phyloP scores from a whole-genome alignment of 2,888 invertebrate species.

The Podabrus alpinus region DNA sequence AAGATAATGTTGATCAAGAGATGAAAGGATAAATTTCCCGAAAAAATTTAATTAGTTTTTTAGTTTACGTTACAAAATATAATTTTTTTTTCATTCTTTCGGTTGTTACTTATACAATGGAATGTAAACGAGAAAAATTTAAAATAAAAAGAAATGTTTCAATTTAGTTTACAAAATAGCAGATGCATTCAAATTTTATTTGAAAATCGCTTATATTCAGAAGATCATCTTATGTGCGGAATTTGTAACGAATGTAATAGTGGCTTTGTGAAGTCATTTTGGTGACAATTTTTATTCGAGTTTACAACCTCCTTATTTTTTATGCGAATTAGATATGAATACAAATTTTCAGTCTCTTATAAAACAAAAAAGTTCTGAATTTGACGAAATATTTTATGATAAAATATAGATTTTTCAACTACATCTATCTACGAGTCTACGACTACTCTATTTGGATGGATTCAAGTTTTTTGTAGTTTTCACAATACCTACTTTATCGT shows the following conservation, averaged over 20 bases:
- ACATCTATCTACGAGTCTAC: neutral
- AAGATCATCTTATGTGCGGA: slow-evolving; percentile 1
- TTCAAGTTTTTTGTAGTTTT: neutral
- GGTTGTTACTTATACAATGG: neutral
- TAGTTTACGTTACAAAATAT: neutral
- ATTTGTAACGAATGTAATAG: slow-evolving; percentile 2
- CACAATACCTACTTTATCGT: neutral
- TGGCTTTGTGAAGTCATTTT: slow-evolving; percentile 1
- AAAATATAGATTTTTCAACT: neutral
- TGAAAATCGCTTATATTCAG: neutral
- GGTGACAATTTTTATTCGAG: slow-evolving; percentile 1
- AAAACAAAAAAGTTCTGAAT: neutral
- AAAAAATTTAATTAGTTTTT: neutral
- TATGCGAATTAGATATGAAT: neutral
- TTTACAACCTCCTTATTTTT: neutral
- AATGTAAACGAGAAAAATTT: neutral
- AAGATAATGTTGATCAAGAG: neutral
- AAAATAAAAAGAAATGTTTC: neutral
- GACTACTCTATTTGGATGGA: neutral
- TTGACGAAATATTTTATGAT: neutral
- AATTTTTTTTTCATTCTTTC: neutral
- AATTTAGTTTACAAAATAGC: neutral
- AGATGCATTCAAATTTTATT: neutral
- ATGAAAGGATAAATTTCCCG: too few relatives aligned
- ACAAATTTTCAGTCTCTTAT: neutral